Evolutionary conservation across 2,113 vertebrate genomes (phyloP).

Genomic region (Mungos mungo): DNA sequence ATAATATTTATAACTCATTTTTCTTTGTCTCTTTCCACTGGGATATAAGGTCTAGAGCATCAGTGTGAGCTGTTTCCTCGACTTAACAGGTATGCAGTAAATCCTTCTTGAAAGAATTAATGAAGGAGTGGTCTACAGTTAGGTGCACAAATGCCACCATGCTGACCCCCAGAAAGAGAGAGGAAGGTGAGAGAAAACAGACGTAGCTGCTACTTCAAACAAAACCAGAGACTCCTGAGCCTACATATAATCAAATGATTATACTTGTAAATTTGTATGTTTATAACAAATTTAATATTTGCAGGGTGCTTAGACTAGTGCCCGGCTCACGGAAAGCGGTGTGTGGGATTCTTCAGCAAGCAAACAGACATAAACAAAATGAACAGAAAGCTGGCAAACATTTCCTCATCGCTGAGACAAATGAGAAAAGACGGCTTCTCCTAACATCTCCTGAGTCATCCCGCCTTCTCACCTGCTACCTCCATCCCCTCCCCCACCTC

Average conservation of each 20-base stretch:
- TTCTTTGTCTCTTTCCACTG: neutral
- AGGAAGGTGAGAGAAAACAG: neutral
- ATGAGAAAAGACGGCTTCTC: neutral
- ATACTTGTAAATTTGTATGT: neutral
- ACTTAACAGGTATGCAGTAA: neutral
- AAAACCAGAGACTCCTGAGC: neutral
- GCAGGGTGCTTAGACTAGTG: neutral
- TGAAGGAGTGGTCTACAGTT: neutral
- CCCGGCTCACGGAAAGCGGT: neutral
- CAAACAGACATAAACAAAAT: neutral
- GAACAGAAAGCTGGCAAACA: neutral
- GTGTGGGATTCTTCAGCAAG: neutral
- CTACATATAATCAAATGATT: neutral
- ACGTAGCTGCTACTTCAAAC: neutral
- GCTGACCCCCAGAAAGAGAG: neutral
- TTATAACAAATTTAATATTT: neutral
- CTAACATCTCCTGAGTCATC: neutral
- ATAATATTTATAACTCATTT: neutral
- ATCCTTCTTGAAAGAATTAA: neutral
- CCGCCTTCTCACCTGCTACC: neutral
- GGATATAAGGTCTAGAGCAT: neutral
- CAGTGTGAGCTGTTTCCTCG: neutral
- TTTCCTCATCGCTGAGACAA: neutral
- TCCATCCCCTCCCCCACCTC: neutral
- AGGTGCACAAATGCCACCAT: neutral